Evolutionary conservation across 2,888 invertebrate species (phyloP).

Genomic region (Luperina testacea): DNA sequence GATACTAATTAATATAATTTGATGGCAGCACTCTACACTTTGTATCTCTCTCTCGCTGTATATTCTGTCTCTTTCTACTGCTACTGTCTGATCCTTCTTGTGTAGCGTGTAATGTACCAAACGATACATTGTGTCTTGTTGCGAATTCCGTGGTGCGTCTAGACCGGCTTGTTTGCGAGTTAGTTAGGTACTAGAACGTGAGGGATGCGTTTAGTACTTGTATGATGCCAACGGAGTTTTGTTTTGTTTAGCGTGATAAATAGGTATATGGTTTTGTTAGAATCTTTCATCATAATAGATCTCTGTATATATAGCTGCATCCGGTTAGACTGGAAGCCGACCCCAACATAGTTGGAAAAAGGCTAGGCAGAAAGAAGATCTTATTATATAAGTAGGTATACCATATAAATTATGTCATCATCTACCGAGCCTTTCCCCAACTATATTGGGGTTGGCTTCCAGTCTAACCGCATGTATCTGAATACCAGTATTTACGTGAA

Average conservation of each 20-base stretch:
- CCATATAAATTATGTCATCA: neutral
- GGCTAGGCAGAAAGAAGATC: no score
- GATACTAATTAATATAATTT: slow-evolving; percentile 62
- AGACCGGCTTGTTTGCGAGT: neutral
- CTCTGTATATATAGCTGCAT: neutral
- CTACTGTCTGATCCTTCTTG: slow-evolving; percentile 38
- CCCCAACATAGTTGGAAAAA: no score
- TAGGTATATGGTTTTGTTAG: neutral
- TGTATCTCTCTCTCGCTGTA: neutral
- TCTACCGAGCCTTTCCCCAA: no score
- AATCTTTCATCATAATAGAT: neutral
- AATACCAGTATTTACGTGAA: no score
- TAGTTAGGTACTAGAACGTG: slow-evolving; percentile 12
- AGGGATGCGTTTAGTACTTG: neutral
- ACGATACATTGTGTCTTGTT: slow-evolving; percentile 66
- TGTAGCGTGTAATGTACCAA: slow-evolving; percentile 57
- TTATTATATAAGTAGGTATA: neutral
- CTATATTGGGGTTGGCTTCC: neutral
- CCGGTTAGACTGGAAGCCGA: no score
- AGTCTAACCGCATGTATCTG: neutral
- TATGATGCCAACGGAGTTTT: neutral
- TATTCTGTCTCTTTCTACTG: slow-evolving; percentile 9
- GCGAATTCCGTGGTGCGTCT: slow-evolving; percentile 57
- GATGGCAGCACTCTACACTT: slow-evolving; percentile 42
- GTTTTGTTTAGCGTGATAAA: neutral